Evolutionary conservation across 2,113 vertebrate genomes (phyloP).

Genomic region (Mobula birostris): DNA sequence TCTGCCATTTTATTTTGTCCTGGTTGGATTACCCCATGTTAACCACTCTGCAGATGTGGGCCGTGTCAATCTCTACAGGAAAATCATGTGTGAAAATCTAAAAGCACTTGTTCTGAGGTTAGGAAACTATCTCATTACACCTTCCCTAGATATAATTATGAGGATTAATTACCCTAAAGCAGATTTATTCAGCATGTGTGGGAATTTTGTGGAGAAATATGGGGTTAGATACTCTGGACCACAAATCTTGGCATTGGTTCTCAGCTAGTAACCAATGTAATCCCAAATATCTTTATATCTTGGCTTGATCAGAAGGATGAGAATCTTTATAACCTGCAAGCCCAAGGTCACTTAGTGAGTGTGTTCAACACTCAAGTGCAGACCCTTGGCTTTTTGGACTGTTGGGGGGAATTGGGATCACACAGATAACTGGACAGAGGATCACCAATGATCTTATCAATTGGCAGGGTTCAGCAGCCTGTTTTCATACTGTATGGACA

Average conservation of each 20-base stretch:
- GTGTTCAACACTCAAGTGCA: no score
- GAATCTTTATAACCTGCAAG: not conserved
- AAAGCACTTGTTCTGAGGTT: not conserved
- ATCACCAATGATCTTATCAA: not conserved
- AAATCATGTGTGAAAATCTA: not conserved
- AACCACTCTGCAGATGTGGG: not conserved
- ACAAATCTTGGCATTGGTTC: not conserved
- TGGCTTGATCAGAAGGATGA: not conserved
- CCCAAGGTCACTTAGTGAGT: not conserved
- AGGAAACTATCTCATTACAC: not conserved
- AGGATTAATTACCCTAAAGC: not conserved
- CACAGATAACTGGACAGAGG: not conserved
- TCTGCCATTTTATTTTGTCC: not conserved
- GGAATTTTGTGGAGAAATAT: not conserved
- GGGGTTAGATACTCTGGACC: not conserved
- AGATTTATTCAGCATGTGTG: not conserved
- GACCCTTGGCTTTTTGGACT: not conserved
- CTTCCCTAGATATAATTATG: not conserved
- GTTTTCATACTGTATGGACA: not conserved
- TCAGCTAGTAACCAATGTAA: not conserved
- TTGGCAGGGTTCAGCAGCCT: not conserved
- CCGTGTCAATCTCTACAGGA: not conserved
- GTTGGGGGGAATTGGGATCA: not conserved
- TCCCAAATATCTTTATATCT: not conserved
- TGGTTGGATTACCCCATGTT: not conserved